Percentiles rank a stretch among this genome's conserved stretches.
Evolutionary conservation across 2,113 vertebrate genomes (phyloP).

Genomic region (Elachura formosa): DNA sequence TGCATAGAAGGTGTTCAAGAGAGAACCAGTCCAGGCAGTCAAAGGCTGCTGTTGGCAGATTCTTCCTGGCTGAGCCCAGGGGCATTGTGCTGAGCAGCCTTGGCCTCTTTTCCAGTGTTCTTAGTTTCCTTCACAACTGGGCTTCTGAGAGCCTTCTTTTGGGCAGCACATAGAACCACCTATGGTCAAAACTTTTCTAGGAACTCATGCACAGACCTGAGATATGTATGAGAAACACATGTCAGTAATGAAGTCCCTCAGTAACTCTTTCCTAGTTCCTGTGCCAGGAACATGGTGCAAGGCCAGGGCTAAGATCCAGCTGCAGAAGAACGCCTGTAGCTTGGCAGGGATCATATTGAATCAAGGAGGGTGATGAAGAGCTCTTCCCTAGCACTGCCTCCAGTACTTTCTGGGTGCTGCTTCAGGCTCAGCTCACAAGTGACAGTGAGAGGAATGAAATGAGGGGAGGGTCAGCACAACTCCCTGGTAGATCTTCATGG

Average conservation of each 20-base stretch:
- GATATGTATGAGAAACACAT: background rate
- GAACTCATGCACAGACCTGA: background rate
- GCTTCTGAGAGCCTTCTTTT: background rate
- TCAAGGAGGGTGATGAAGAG: background rate
- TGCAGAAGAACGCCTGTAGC: background rate
- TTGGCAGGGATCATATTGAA: background rate
- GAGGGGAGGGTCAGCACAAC: background rate
- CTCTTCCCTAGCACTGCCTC: background rate
- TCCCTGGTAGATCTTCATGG: too few species aligned
- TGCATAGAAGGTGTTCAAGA: background rate
- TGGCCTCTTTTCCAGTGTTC: background rate
- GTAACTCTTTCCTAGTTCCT: background rate
- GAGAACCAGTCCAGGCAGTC: constrained; percentile 31
- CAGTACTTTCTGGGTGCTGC: background rate
- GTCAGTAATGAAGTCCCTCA: background rate
- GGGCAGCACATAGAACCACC: background rate
- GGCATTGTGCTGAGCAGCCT: background rate
- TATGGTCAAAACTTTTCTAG: background rate
- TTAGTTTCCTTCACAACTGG: background rate
- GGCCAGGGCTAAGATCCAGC: background rate
- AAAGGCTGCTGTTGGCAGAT: background rate
- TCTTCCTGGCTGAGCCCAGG: background rate
- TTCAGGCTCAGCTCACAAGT: background rate
- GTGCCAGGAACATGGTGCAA: background rate
- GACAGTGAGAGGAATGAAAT: accelerated